Evolutionary conservation across 1,140 invertebrate genomes (phyloP).

Genomic region (Drosophila funebris): DNA sequence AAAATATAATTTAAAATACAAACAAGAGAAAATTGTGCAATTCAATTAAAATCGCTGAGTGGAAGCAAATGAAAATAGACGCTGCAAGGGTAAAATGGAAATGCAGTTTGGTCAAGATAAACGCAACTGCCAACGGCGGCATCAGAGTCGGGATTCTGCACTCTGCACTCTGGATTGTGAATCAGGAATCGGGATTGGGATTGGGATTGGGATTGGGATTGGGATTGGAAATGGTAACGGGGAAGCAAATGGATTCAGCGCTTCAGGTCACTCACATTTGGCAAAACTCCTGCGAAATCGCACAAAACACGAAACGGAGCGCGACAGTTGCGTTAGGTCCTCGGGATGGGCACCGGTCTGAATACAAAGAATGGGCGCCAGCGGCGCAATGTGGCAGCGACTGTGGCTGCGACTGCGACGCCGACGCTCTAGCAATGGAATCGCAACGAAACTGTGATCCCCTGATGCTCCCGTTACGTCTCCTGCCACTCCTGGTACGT

Average conservation of each 20-base stretch:
- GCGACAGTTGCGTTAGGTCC: constrained; percentile 53
- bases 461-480: background rate
- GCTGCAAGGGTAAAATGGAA: constrained; percentile 46
- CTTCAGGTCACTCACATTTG: constrained; percentile 58
- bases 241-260: background rate
- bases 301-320: constrained; percentile 66
- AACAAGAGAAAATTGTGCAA: constrained; percentile 38
- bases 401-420: constrained; percentile 72
- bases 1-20: constrained; percentile 39
- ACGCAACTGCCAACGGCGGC: background rate
- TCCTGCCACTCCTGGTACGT: background rate
- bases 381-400: constrained; percentile 54
- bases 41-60: constrained; percentile 64
- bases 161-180: background rate
- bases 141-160: background rate
- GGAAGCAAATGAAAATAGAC: no score
- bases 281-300: constrained; percentile 60
- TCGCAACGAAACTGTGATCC: constrained; percentile 53
- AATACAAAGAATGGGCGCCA: constrained; percentile 70
- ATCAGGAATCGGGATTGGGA: background rate
- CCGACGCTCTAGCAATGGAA: constrained; percentile 62
- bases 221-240: background rate
- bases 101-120: constrained; percentile 21
- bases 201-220: background rate
- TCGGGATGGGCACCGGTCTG: constrained; percentile 59